Evolutionary conservation across 2,113 vertebrate species (phyloP).

Genomic region (Phylloscopus whistleri): DNA sequence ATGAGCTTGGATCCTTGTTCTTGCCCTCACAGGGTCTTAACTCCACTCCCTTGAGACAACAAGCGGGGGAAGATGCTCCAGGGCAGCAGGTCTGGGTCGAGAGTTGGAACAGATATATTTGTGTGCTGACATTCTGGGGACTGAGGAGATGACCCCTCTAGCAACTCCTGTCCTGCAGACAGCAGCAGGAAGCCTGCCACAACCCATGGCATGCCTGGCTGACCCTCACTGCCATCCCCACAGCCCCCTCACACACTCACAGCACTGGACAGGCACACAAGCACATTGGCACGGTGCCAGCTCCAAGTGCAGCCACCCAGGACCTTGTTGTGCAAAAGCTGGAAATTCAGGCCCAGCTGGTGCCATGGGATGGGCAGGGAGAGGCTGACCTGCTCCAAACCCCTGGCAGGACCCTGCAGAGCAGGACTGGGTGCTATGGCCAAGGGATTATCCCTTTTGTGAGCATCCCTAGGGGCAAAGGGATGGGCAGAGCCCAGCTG

Average conservation of each 20-base stretch:
- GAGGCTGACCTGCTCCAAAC: background rate
- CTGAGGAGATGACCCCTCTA: fast-evolving
- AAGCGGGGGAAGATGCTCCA: background rate
- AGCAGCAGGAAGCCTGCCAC: background rate
- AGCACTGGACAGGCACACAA: fast-evolving
- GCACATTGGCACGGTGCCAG: background rate
- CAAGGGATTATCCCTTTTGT: background rate
- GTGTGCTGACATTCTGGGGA: background rate
- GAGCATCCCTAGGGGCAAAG: background rate
- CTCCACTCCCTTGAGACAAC: background rate
- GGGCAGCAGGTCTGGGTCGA: background rate
- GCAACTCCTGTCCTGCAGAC: background rate
- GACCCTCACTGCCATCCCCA: fast-evolving
- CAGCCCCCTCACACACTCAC: fast-evolving
- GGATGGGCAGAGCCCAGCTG: background rate
- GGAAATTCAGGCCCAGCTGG: background rate
- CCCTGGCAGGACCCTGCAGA: background rate
- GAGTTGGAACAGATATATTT: background rate
- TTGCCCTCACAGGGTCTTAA: background rate
- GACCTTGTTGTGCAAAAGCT: background rate
- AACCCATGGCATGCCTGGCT: background rate
- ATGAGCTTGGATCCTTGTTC: background rate
- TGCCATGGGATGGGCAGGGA: background rate
- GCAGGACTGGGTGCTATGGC: background rate
- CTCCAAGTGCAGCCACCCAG: background rate